A percentile compares a stretch with the other conserved stretches of the same genome.
Conservation (phyloP, 2,888 invertebrate species). For the Sicus ferrugineus region DNA sequence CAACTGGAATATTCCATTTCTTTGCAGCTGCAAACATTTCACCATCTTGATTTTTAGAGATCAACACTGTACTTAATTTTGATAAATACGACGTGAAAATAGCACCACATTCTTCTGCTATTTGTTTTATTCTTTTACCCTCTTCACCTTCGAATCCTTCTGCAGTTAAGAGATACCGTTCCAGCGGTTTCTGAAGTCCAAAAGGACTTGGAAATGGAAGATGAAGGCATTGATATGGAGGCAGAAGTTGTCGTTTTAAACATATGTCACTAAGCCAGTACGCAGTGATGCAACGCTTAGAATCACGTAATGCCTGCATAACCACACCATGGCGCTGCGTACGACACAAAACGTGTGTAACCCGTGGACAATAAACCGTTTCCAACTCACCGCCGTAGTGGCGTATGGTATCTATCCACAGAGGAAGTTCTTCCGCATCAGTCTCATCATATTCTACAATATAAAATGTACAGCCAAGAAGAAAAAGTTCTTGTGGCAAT, state of each 20-base stretch:
- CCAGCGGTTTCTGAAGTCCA: constrained; percentile 75
- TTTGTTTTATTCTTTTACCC: constrained; percentile 79
- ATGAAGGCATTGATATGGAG: constrained; percentile 94
- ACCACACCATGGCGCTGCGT: constrained; percentile 91
- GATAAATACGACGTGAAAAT: constrained; percentile 81
- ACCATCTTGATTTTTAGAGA: constrained; percentile 84
- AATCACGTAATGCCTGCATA: constrained; percentile 77
- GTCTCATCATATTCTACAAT: constrained; percentile 83
- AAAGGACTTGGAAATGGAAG: constrained; percentile 78
- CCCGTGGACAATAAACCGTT: constrained; percentile 80
- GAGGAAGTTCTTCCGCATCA: constrained; percentile 69
- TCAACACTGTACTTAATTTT: constrained; percentile 79
- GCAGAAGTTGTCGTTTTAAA: constrained; percentile 81
- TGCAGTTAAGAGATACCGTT: constrained; percentile 80
- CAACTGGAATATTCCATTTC: constrained; percentile 90
- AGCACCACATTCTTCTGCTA: constrained; percentile 87
- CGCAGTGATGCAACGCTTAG: constrained; percentile 79
- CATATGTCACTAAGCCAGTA: constrained; percentile 94
- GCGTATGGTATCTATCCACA: constrained; percentile 78
- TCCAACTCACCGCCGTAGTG: constrained; percentile 90
- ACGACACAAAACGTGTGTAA: constrained; percentile 92
- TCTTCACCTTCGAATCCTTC: constrained; percentile 93
- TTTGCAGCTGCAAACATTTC: constrained; percentile 87
- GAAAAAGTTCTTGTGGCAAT: constrained; percentile 85
- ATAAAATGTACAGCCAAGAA: constrained; percentile 92